Conservation (phyloP, 1,140 invertebrate genomes). For the Carposina sasakii region DNA sequence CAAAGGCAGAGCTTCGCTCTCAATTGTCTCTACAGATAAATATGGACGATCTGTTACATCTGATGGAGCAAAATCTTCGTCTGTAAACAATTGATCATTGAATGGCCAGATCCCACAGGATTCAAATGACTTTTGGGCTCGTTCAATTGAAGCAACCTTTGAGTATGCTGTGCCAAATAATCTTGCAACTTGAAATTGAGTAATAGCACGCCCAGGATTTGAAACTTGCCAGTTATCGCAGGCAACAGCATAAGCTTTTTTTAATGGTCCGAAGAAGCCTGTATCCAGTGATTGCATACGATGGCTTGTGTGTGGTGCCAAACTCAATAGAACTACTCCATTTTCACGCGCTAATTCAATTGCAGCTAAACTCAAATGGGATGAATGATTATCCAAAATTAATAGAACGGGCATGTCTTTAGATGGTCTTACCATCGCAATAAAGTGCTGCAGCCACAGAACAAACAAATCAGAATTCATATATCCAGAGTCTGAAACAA, state of each 20-base stretch:
- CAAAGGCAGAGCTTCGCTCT: no score
- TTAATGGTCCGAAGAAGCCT: conserved; percentile 42
- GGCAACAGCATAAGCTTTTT: conserved; percentile 25
- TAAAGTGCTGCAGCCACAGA: conserved; percentile 22
- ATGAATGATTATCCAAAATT: conserved; percentile 9
- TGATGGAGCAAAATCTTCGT: no score
- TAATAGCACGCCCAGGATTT: no score
- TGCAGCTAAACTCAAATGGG: conserved; percentile 18
- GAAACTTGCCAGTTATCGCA: conserved; percentile 5
- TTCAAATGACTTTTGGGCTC: no score
- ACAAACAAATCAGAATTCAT: conserved; percentile 20
- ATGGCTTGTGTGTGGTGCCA: conserved; percentile 18
- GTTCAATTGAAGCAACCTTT: no score
- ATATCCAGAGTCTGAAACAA: conserved; percentile 21
- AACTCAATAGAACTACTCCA: conserved; percentile 31
- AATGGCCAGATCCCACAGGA: no score
- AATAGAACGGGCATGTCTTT: conserved; percentile 19
- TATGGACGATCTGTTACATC: no score
- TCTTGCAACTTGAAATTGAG: no score
- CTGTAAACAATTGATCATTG: no score
- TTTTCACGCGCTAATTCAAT: conserved; percentile 27
- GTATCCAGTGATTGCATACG: conserved; percentile 48
- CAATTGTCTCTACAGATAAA: no score
- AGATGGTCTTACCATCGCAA: conserved; percentile 10
- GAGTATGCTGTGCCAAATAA: no score